Percentiles rank a stretch among this genome's conserved stretches.
These are phyloP conservation scores for Strix occidentalis DNA, from an alignment of 2,797 vertebrate genomes.

Conservation along the genomic window DNA sequence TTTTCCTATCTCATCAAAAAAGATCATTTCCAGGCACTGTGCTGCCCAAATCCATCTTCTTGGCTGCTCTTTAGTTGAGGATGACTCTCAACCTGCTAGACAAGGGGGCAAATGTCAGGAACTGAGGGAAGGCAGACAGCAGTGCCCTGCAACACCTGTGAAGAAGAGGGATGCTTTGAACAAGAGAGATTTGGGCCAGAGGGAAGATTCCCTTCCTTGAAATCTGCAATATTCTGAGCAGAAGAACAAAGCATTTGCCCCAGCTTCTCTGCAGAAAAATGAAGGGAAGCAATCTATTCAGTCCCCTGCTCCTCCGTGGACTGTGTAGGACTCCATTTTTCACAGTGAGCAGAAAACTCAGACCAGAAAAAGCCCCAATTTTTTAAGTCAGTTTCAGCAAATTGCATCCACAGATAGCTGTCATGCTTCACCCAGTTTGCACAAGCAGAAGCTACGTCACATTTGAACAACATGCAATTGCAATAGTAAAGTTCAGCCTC, in stretches of 20 bases:
- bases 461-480: background rate
- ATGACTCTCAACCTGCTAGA: background rate
- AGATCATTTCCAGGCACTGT: background rate
- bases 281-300: background rate
- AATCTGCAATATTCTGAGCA: background rate
- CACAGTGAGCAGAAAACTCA: background rate
- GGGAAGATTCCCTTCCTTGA: background rate
- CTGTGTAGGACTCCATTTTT: conserved; percentile 14
- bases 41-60: background rate
- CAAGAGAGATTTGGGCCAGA: background rate
- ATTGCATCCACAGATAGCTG: background rate
- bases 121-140: background rate
- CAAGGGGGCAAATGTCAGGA: background rate
- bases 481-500: background rate
- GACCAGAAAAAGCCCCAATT: background rate
- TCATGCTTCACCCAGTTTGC: background rate
- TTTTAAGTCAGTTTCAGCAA: background rate
- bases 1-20: background rate
- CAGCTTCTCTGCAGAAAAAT: background rate
- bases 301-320: background rate
- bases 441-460: background rate
- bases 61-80: background rate
- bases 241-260: background rate
- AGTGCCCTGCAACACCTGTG: background rate
- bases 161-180: background rate